Percentiles rank a stretch among this genome's conserved stretches.
Evolutionary conservation across 2,888 invertebrate genomes (phyloP).

Genomic region (Melinaea menophilus): DNA sequence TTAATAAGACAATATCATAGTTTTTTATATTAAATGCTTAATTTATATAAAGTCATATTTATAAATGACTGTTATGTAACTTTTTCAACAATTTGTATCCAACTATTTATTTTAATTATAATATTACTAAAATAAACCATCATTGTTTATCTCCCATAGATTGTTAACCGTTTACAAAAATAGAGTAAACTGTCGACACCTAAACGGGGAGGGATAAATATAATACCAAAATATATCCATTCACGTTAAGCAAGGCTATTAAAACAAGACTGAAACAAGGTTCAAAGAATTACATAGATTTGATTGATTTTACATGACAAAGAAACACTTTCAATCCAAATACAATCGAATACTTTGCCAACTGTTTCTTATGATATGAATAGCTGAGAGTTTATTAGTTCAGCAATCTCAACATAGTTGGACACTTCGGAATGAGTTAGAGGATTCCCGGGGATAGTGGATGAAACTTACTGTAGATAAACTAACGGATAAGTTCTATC

Average conservation of each 20-base stretch:
- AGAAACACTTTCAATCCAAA: background rate
- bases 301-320: too few species aligned
- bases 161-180: constrained; percentile 26
- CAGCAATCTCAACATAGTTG: constrained; percentile 14
- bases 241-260: constrained; percentile 11
- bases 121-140: constrained; percentile 4
- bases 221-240: constrained; percentile 13
- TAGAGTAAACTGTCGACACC: constrained; percentile 17
- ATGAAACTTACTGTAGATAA: constrained; percentile 6
- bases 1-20: too few species aligned
- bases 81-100: background rate
- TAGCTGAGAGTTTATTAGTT: constrained; percentile 18
- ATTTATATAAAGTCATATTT: too few species aligned
- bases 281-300: constrained; percentile 6
- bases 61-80: background rate
- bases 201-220: constrained; percentile 14
- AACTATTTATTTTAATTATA: background rate
- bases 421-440: constrained; percentile 15
- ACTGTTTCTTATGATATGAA: constrained; percentile 18
- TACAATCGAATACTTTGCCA: constrained; percentile 12
- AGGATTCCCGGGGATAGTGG: background rate
- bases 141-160: background rate
- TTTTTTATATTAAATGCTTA: too few species aligned
- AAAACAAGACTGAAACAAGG: too few species aligned
- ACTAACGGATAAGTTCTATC: constrained; percentile 12